Evolutionary conservation across 2,888 invertebrate species (phyloP), one percentile per base, ranked within the genome.

Genomic region (Creontiades dilutus): DNA sequence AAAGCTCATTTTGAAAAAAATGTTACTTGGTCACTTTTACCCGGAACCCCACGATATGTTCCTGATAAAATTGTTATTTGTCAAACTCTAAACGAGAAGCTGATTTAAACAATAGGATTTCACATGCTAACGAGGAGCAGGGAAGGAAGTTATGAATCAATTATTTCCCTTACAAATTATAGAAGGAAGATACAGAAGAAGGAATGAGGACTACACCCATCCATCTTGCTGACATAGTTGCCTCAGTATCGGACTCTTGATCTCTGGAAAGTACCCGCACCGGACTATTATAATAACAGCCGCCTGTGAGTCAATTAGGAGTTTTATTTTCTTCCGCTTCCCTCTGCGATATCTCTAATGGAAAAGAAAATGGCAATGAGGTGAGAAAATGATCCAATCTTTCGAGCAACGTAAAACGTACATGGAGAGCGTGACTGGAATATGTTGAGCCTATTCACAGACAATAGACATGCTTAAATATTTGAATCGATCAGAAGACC

Each of bases 121-220:
- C 86, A 61, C 86, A 86, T 61, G 86, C 61, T 86, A 86, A 86
- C 86, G 86, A 86, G 57, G 86, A 28, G 86, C 86, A 0, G 46
- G 14, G n/a, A 57, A 57, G 46, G 61, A 37, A 86, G 68, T 86
- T 86, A 86, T 86, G 86, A 86, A 86, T 86, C 68, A 86, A 86
- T 86, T 68, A n/a, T 28, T 61, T 37, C 27, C 27, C 84, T 23
- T 28, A 61, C 61, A 61, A 86, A 86, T 86, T 86, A 86, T 37
- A 23, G 16, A n/a, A 46, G n/a, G 61, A 61, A 1, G 46, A 37
- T 12, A 46, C 0, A 11, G 86, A 16, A 13, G 16, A 16, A n/a
- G n/a, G n/a, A 46, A 3, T 14, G 16, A 16, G 57, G 57, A 57
- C 14, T 57, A 57, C 57, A 14, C n/a, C 16, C 57, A n/a, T 57